phyloP scores from a whole-genome alignment of 2,888 invertebrate genomes.

The Drosophila eohydei region DNA sequence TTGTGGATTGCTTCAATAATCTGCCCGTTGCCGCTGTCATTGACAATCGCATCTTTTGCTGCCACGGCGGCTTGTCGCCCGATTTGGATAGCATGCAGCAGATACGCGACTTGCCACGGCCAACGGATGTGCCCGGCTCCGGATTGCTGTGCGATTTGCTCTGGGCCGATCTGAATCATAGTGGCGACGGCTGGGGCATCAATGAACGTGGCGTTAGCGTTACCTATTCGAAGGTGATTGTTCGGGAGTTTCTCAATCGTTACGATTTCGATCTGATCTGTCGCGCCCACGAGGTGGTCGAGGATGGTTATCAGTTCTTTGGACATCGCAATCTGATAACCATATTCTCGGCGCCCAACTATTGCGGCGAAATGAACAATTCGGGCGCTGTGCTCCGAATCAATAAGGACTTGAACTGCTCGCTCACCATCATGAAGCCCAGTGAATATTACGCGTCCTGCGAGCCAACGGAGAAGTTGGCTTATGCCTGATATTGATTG shows the following conservation, averaged over 20 bases:
- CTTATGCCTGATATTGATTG: not conserved
- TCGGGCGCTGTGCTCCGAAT: slow-evolving; percentile 97
- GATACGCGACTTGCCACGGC: slow-evolving; percentile 97
- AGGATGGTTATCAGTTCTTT: slow-evolving; percentile 98
- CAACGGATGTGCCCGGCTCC: slow-evolving; percentile 97
- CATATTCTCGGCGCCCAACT: slow-evolving; percentile 93
- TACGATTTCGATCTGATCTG: slow-evolving; percentile 99
- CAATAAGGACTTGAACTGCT: slow-evolving; percentile 85
- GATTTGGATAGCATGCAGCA: slow-evolving; percentile 97
- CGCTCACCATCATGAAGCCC: slow-evolving; percentile 36
- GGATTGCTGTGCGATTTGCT: slow-evolving; percentile 97
- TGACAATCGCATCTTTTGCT: slow-evolving; percentile 90
- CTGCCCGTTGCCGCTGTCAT: slow-evolving; percentile 98
- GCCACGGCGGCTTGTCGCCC: slow-evolving; percentile 92
- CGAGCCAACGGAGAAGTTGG: not conserved
- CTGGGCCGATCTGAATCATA: slow-evolving; percentile 98
- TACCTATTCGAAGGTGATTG: slow-evolving; percentile 96
- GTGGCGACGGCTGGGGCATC: slow-evolving; percentile 98
- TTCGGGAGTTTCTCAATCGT: slow-evolving; percentile 87
- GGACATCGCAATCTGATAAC: slow-evolving; percentile 97
- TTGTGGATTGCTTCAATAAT: slow-evolving; percentile 99
- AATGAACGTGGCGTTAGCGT: slow-evolving; percentile 99
- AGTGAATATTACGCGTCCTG: not conserved
- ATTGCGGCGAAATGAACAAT: slow-evolving; percentile 88
- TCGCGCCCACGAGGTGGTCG: slow-evolving; percentile 98